Evolutionary conservation across 2,797 vertebrate genomes (phyloP).

Genomic region (Poeciliopsis paucimaculata): DNA sequence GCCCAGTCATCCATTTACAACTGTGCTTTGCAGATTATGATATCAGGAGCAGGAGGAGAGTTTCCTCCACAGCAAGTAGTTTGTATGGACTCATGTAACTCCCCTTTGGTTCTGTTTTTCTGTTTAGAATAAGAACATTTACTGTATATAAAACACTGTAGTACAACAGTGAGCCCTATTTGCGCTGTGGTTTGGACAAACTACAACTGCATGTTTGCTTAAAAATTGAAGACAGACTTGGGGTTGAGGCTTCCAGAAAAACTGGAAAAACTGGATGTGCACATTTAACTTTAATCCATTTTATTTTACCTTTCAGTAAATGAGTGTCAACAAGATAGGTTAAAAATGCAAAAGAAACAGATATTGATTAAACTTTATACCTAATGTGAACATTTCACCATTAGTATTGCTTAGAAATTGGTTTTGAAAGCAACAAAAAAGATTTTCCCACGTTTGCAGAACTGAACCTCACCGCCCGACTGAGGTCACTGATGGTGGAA

Average conservation of each 20-base stretch:
- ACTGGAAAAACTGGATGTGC: slow-evolving; percentile 34
- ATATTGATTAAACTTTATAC: neutral
- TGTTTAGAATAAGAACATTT: neutral
- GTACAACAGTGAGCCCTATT: neutral
- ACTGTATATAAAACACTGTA: neutral
- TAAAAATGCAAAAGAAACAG: neutral
- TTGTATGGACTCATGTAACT: neutral
- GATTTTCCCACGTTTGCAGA: neutral
- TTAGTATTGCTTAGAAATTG: too few species aligned
- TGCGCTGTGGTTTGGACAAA: neutral
- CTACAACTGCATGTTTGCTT: slow-evolving; percentile 7
- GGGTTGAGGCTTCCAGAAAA: slow-evolving; percentile 4
- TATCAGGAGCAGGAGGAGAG: slow-evolving; percentile 7
- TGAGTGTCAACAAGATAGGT: neutral
- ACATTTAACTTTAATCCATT: slow-evolving; percentile 3
- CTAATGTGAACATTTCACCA: neutral
- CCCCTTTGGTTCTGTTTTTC: neutral
- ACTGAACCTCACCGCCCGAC: neutral
- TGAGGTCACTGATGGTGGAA: neutral
- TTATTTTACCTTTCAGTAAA: neutral
- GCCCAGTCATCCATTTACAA: neutral
- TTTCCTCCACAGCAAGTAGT: neutral
- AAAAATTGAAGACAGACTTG: slow-evolving; percentile 28
- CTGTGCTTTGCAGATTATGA: slow-evolving; percentile 22
- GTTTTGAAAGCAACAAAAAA: too few species aligned